Evolutionary conservation across 2,888 invertebrate species (phyloP), one percentile per base, ranked within the genome.

Genomic region (Tortrix viridana): DNA sequence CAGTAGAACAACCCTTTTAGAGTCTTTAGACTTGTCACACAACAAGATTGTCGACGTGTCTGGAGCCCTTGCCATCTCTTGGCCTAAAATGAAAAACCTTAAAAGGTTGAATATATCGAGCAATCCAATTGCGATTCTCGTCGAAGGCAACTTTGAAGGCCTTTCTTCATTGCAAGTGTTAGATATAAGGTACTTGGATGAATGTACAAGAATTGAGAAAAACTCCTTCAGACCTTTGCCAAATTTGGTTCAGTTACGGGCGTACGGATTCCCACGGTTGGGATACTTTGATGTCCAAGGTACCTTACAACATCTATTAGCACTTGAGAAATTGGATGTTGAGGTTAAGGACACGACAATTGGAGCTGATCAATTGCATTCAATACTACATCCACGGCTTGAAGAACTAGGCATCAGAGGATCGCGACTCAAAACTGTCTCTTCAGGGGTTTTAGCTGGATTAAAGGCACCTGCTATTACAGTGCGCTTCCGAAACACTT

Each of bases 201-300:
- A 95, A 69, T 95, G 96, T 74, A 94, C 94, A 0, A 94, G 96
- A 77, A 95, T 98, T 61, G 98, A 98, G 77, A 96, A 96, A 81
- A 95, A 94, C 71, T 95, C 97, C 0, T 97, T 98, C 71, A 95
- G 94, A 74, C 85, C 94, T 12, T 82, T 97, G 5, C 93, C 94
- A 0, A 96, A 96, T 81, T 84, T 98, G 57, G 93, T 94, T 0
- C 92, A 93, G 58, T 79, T 98, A 7, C 92, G 95, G 67, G 95
- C 97, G 0, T 95, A 95, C 75, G 95, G 95, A 53, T 96, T 95
- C 77, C 97, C 97, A 0, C 94, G 95, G 71, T 80, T 98, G 22
- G 97, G 97, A 0, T 97, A 97, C 76, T 92, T 97, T 67, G 97
- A 98, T 82, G 94, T 97, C n/a, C 95, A 96, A 75, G 97, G 97